Conservation (phyloP, 1,140 invertebrate species). For the Brachionus koreanus region DNA sequence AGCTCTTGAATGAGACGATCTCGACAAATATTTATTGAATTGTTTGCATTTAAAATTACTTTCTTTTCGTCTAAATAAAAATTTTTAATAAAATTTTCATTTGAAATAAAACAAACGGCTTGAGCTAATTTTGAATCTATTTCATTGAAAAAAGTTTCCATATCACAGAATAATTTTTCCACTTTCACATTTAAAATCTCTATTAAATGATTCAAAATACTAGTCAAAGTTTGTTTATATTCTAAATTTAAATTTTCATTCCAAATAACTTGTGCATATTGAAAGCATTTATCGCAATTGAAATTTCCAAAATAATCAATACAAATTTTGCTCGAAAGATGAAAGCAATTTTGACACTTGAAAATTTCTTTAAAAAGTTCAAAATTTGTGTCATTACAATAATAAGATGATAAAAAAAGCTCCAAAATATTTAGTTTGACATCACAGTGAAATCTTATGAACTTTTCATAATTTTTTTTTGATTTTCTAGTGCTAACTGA, state of each 20-base stretch:
- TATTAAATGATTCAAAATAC: background rate
- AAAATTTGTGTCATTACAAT: background rate
- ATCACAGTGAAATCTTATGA: background rate
- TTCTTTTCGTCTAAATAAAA: background rate
- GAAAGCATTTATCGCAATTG: background rate
- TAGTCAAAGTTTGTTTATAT: background rate
- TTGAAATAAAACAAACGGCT: no score
- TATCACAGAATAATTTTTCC: background rate
- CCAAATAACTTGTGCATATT: background rate
- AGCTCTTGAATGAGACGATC: background rate
- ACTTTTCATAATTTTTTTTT: background rate
- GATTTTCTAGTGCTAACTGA: background rate
- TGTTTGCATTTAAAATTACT: background rate
- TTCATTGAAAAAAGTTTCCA: background rate
- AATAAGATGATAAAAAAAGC: background rate
- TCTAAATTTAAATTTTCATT: background rate
- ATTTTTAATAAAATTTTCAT: background rate
- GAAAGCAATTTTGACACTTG: background rate
- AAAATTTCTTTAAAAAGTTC: background rate
- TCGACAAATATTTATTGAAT: background rate
- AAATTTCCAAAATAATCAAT: background rate
- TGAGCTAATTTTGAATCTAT: background rate
- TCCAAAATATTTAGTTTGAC: background rate
- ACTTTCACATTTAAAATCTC: background rate
- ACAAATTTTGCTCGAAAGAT: background rate